phyloP scores from a whole-genome alignment of 2,888 invertebrate species.

The Cepaea hortensis region DNA sequence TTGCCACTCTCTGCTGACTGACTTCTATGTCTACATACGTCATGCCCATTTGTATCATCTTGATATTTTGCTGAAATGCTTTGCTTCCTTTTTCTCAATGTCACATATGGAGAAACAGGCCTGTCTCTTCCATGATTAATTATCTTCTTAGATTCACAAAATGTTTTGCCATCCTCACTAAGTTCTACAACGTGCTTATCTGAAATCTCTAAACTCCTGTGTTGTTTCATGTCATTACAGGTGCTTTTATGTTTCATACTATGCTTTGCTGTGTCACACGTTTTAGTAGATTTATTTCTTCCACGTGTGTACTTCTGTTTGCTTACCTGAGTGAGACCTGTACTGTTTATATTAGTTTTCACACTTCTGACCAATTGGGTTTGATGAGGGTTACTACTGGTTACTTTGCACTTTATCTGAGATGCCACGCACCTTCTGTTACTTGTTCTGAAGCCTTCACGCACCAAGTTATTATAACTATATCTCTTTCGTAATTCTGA shows the following conservation, averaged over 20 bases:
- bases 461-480: not conserved
- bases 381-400: not conserved
- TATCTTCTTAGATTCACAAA: slow-evolving; percentile 9
- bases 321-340: not conserved
- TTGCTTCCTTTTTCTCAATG: not conserved
- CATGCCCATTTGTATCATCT: not conserved
- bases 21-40: not conserved
- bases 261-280: not conserved
- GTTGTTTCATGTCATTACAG: not conserved
- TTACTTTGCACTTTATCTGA: not conserved
- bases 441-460: not conserved
- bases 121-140: not conserved
- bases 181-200: slow-evolving; percentile 13
- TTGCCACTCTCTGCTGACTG: not conserved
- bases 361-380: not conserved
- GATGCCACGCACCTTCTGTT: not conserved
- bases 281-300: not conserved
- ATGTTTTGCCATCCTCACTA: slow-evolving; percentile 22
- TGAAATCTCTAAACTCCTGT: slow-evolving; percentile 5
- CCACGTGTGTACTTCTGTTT: not conserved
- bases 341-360: not conserved
- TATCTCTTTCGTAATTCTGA: not conserved
- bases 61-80: not conserved
- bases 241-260: not conserved
- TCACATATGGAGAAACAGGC: not conserved